A percentile compares a stretch with the other conserved stretches of the same genome.
Conservation (phyloP, 1,140 invertebrate species). For the Aphis gossypii region DNA sequence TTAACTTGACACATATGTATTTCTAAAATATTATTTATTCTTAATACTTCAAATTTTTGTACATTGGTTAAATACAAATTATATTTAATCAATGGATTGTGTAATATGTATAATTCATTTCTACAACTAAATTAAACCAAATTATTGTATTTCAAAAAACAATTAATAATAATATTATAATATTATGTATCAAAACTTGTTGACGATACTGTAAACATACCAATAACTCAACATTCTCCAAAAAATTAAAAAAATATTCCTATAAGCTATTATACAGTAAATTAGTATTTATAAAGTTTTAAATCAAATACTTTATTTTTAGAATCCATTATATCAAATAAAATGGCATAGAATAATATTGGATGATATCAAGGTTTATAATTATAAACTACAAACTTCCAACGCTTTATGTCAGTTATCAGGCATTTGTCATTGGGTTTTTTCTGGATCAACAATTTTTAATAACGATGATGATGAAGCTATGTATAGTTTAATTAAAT, state of each 20-base stretch:
- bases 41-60: too few relatives aligned
- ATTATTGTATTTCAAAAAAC: neutral
- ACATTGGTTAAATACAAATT: too few relatives aligned
- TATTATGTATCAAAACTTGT: neutral
- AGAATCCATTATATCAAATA: conserved; percentile 2
- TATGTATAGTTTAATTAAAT: conserved; percentile 13
- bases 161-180: neutral
- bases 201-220: neutral
- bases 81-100: too few relatives aligned
- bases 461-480: conserved; percentile 4
- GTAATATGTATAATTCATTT: too few relatives aligned
- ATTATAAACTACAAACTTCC: neutral
- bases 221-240: neutral
- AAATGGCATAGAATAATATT: conserved; percentile 4
- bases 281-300: neutral
- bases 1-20: neutral
- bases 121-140: neutral
- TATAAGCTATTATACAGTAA: too few relatives aligned
- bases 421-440: conserved; percentile 18
- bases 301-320: neutral
- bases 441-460: neutral
- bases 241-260: neutral
- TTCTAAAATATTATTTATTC: too few relatives aligned
- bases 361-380: neutral
- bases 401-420: neutral